phyloP scores from a whole-genome alignment of 2,797 vertebrate species.

The Alcedo atthis region DNA sequence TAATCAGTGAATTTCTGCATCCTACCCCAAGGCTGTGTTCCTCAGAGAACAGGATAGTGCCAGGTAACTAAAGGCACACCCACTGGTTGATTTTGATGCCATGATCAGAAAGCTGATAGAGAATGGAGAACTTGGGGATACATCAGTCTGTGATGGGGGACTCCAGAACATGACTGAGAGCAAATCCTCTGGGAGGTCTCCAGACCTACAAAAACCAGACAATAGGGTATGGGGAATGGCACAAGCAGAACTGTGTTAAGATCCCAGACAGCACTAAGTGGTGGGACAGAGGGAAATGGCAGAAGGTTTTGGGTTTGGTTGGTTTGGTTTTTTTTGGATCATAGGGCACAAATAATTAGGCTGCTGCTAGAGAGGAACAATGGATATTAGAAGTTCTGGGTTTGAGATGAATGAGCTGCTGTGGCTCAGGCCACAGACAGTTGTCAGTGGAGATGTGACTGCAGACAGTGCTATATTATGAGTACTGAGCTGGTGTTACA shows the following conservation, averaged over 20 bases:
- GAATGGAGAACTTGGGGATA: background rate
- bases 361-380: background rate
- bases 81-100: background rate
- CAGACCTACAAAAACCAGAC: background rate
- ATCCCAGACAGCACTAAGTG: background rate
- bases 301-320: background rate
- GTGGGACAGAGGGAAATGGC: background rate
- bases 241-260: background rate
- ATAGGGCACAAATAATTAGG: background rate
- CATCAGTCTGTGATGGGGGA: background rate
- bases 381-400: background rate
- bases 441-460: background rate
- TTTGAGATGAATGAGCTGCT: background rate
- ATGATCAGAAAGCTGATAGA: background rate
- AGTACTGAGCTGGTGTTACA: background rate
- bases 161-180: background rate
- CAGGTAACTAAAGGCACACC: background rate
- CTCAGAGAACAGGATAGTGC: conserved; percentile 16
- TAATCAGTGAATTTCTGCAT: conserved; percentile 67
- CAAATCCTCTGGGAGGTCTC: background rate
- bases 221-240: background rate
- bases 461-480: background rate
- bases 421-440: background rate
- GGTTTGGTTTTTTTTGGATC: background rate
- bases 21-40: conserved; percentile 42